Base-by-base conservation (phyloP, 1,140 invertebrate species). In the Cyclargus thomasi region DNA sequence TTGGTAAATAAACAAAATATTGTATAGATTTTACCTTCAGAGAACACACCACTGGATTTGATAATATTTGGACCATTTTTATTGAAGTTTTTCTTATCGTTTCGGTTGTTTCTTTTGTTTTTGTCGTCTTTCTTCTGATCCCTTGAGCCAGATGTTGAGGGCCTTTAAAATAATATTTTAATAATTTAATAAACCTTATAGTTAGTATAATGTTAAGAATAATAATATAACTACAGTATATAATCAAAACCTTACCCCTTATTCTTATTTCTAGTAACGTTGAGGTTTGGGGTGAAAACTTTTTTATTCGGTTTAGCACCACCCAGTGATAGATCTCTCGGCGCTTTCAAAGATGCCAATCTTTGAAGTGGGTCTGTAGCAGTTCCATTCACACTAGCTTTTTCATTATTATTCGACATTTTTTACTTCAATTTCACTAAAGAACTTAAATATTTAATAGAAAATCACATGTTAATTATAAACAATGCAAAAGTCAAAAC, bases 251-350 rank as follows among this genome's bases (percentile, higher is more conserved):
- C 29, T 77, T 75, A 90, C 90, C 77, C 79, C 80, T 90, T 91
- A 65, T 84, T 88, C 79, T 90, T 90, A 76, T 90, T 91, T 70
- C 90, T 85, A 59, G 82, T 64, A 16, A 86, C 87, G 71, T 91
- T 91, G 67, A 90, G 80, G 75, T 91, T 91, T 5, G 90, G 90
- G 18, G 77, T 82, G 67, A 91, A 89, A 67, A 91, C 77, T 82
- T 91, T 91, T 76, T 90, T 91, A 68, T 85, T 83, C 4, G 82
- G 80, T 75, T 91, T 91, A 23, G 75, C 76, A 23, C 79, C 82
- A 39, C 92, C 92, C 0, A 93, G 76, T 0, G 91, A 90, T 8
- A 93, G 78, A 70, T 93, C 92, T 63, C 92, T 79, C 0, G 92
- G 91, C 18, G 91, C 81, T 64, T 92, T 92, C 55, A 92, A 84